Percentiles rank a stretch among this genome's conserved stretches.
Conservation (phyloP, 2,797 vertebrate genomes). For the Potorous gilbertii region DNA sequence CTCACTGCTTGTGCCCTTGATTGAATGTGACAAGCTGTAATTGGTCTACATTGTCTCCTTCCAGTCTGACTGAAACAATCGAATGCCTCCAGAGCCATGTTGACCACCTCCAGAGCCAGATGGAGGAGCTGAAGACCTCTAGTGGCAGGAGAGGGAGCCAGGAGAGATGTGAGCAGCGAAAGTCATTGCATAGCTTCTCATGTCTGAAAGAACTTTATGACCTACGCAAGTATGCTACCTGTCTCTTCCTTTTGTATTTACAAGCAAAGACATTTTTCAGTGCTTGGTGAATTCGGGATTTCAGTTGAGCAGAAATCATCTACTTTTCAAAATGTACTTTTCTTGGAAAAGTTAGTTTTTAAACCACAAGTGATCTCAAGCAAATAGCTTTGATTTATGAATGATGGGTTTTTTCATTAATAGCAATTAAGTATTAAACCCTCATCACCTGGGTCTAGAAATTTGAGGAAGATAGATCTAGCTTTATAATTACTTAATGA, state of each 20-base stretch:
- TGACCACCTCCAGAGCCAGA: slow-evolving; percentile 92
- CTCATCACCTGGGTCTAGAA: not conserved
- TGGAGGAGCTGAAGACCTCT: slow-evolving; percentile 90
- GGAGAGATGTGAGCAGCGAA: slow-evolving; percentile 86
- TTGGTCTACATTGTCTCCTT: slow-evolving; percentile 54
- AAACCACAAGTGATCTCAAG: slow-evolving; percentile 39
- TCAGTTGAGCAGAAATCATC: slow-evolving; percentile 3
- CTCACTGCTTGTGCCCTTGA: slow-evolving; percentile 47
- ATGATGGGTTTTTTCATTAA: not conserved
- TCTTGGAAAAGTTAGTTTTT: not conserved
- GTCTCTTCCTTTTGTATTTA: not conserved
- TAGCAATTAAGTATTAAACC: slow-evolving; percentile 42
- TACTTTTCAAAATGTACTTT: slow-evolving; percentile 1
- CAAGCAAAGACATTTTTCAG: not conserved
- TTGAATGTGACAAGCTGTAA: slow-evolving; percentile 56
- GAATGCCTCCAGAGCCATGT: slow-evolving; percentile 92
- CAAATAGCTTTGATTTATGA: slow-evolving; percentile 12
- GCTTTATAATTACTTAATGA: not conserved
- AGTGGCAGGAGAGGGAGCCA: slow-evolving; percentile 83
- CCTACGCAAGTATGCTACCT: slow-evolving; percentile 89
- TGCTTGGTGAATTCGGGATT: not conserved
- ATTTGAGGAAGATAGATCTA: slow-evolving; percentile 9
- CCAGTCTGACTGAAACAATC: slow-evolving; percentile 93
- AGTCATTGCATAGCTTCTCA: slow-evolving; percentile 89
- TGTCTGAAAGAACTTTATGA: slow-evolving; percentile 95